Base-by-base conservation (phyloP, 1,140 invertebrate genomes). In the Cyrtorhinus lividipennis region DNA sequence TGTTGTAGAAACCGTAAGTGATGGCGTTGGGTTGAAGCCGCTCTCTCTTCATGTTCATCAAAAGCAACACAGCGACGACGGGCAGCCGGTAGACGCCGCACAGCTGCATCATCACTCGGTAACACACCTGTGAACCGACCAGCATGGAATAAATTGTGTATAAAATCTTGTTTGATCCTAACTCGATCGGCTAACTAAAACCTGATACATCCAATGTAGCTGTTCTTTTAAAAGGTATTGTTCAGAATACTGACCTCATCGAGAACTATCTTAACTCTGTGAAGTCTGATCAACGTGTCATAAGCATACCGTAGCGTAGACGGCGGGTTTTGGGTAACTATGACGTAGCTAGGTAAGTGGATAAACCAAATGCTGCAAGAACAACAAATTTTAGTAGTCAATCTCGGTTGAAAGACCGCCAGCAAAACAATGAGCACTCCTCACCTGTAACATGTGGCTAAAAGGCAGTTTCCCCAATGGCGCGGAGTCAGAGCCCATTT, bases 101-200 rank as follows among this genome's bases (percentile, higher is more conserved):
- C 1, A 99, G 80, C 75, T 98, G 93, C 90, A 99, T 97, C 84
- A 99, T 89, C 25, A 97, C 89, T 67, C 96, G 80, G 74, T 98
- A 99, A 75, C 94, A 98, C 61, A 98, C 88, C 88, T 92, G 68
- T 38, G 64, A 70, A n/a, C n/a, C n/a, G n/a, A n/a, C n/a, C n/a
- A n/a, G n/a, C n/a, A 65, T 58, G 12, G 48, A 53, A n/a, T n/a
- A n/a, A n/a, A n/a, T n/a, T n/a, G n/a, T n/a, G n/a, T n/a, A n/a
- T n/a, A n/a, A n/a, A n/a, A n/a, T n/a, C n/a, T n/a, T n/a, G n/a
- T n/a, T n/a, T n/a, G n/a, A n/a, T n/a, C n/a, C n/a, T n/a, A n/a
- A n/a, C n/a, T n/a, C n/a, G n/a, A n/a, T n/a, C n/a, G n/a, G n/a
- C n/a, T n/a, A n/a, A n/a, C n/a, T n/a, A n/a, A n/a, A n/a, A n/a